Conservation (phyloP, 2,797 vertebrate species). For the Buphagus erythrorhynchus region DNA sequence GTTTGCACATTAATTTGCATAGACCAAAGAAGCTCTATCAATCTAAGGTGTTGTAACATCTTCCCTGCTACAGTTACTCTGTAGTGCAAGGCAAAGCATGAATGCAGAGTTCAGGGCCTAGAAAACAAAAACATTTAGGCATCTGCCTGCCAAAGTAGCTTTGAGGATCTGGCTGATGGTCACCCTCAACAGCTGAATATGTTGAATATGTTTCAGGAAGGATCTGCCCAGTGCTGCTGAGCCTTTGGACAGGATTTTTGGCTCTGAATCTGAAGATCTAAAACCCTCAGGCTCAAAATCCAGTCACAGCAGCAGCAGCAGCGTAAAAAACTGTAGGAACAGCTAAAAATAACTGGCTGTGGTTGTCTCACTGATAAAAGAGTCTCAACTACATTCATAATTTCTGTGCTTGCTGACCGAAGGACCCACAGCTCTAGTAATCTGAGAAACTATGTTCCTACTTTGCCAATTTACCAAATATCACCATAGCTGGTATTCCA, state of each 20-base stretch:
- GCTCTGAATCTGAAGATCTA: background rate
- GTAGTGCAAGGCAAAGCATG: background rate
- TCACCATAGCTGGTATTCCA: background rate
- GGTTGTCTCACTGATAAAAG: background rate
- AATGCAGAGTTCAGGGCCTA: background rate
- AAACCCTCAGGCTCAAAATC: background rate
- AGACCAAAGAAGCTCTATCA: background rate
- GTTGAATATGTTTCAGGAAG: background rate
- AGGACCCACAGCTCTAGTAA: background rate
- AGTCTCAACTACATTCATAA: background rate
- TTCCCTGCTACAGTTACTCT: background rate
- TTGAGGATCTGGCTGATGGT: background rate
- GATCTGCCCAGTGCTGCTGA: background rate
- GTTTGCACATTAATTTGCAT: background rate
- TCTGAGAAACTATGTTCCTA: background rate
- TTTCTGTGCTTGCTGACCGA: background rate
- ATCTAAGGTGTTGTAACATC: background rate
- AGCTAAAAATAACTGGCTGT: background rate
- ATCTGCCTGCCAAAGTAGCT: background rate
- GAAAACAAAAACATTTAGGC: background rate
- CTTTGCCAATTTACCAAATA: background rate
- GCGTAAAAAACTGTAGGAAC: background rate
- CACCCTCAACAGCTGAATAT: background rate
- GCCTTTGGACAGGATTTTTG: background rate
- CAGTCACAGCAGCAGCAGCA: background rate